phyloP scores from a whole-genome alignment of 2,113 vertebrate genomes.

The Melanerpes formicivorus region DNA sequence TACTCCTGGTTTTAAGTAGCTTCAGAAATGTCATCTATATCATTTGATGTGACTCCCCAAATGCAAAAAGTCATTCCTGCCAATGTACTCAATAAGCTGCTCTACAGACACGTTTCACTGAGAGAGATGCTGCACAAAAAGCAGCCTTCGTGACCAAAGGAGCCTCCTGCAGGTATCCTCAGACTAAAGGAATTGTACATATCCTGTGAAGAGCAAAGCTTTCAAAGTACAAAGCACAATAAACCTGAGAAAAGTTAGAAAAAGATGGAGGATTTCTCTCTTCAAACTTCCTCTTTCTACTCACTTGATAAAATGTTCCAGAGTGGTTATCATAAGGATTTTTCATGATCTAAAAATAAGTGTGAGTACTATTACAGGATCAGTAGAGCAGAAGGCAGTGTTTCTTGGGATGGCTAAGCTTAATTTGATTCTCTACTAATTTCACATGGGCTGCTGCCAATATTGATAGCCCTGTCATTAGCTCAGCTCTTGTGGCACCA shows the following conservation, averaged over 20 bases:
- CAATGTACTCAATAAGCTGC: not conserved
- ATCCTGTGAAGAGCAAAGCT: not conserved
- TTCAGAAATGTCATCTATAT: not conserved
- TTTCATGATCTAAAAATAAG: not conserved
- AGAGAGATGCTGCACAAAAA: not conserved
- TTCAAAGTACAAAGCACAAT: not conserved
- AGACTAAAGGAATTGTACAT: not conserved
- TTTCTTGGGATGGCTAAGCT: not conserved
- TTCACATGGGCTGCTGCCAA: not conserved
- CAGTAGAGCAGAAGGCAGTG: not conserved
- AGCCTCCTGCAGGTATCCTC: not conserved
- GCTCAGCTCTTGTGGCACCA: not conserved
- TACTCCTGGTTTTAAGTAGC: not conserved
- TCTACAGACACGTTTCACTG: not conserved
- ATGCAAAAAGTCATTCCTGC: not conserved
- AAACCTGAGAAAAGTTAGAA: not conserved
- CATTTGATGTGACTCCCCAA: not conserved
- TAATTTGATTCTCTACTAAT: not conserved
- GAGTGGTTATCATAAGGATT: not conserved
- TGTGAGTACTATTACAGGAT: not conserved
- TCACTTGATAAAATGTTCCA: not conserved
- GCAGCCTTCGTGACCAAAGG: not conserved
- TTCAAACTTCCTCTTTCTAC: not conserved
- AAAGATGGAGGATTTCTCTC: not conserved
- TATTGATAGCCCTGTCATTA: not conserved